These are phyloP conservation scores for Acanthacorydalis orientalis DNA, from an alignment of 2,888 invertebrate species.

Conservation along the genomic window DNA sequence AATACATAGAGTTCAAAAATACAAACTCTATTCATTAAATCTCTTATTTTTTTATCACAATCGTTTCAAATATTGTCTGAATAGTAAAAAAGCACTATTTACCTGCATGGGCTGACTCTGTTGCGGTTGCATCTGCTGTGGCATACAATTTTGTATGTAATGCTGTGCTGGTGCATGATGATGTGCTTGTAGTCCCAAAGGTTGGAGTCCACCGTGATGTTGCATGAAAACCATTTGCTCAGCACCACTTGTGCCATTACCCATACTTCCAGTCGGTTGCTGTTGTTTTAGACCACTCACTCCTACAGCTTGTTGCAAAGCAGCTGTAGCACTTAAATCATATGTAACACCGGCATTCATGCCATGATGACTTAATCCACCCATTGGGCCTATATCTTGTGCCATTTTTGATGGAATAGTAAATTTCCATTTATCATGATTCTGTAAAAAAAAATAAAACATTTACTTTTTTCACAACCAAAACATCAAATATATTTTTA, in stretches of 20 bases:
- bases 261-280: slow-evolving; percentile 30
- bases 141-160: slow-evolving; percentile 23
- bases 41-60: not conserved
- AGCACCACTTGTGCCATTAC: slow-evolving; percentile 34
- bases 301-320: slow-evolving; percentile 3
- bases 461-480: not conserved
- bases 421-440: slow-evolving; percentile 77
- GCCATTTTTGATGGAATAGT: slow-evolving; percentile 42
- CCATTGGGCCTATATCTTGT: slow-evolving; percentile 31
- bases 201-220: slow-evolving; percentile 15
- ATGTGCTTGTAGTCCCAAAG: slow-evolving; percentile 20
- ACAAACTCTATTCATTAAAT: too few relatives aligned
- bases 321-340: slow-evolving; percentile 10
- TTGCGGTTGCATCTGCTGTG: slow-evolving; percentile 31
- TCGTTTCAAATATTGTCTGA: not conserved
- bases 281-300: slow-evolving; percentile 3
- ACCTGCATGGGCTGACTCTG: slow-evolving; percentile 20
- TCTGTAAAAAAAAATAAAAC: slow-evolving; percentile 35
- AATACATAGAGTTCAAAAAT: too few relatives aligned
- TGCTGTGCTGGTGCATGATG: slow-evolving; percentile 24
- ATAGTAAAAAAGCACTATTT: slow-evolving; percentile 7
- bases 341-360: slow-evolving; percentile 27
- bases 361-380: slow-evolving; percentile 22
- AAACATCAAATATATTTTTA: too few relatives aligned
- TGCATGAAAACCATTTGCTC: slow-evolving; percentile 30